Evolutionary conservation across 1,140 invertebrate genomes (phyloP).

Genomic region (Plectrocnemia conspersa): DNA sequence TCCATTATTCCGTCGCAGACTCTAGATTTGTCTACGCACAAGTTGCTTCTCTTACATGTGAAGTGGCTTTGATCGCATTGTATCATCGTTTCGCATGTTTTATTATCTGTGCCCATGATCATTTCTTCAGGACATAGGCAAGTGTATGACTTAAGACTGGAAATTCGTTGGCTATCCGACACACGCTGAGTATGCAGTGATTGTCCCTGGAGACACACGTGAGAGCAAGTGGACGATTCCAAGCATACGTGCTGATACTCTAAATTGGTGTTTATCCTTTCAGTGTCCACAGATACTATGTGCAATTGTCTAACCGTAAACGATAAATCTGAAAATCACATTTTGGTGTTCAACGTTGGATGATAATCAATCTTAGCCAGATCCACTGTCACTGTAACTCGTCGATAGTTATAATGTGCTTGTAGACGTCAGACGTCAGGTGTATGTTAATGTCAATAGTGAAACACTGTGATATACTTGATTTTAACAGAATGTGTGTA

Average conservation of each 20-base stretch:
- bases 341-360: too few relatives aligned
- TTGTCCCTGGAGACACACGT: slow-evolving; percentile 6
- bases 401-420: too few relatives aligned
- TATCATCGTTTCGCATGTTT: slow-evolving; percentile 49
- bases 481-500: too few relatives aligned
- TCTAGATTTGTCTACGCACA: slow-evolving; percentile 58
- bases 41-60: slow-evolving; percentile 55
- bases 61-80: slow-evolving; percentile 51
- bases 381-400: too few relatives aligned
- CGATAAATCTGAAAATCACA: slow-evolving; percentile 6
- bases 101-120: slow-evolving; percentile 46
- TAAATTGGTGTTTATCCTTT: background rate
- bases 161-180: background rate
- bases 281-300: background rate
- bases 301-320: background rate
- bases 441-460: too few relatives aligned
- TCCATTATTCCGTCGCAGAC: slow-evolving; percentile 67
- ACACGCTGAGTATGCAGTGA: slow-evolving; percentile 16
- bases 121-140: slow-evolving; percentile 62
- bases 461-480: too few relatives aligned
- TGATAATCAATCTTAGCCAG: too few relatives aligned
- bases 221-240: slow-evolving; percentile 8
- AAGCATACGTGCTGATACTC: slow-evolving; percentile 1
- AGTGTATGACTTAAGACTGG: slow-evolving; percentile 35
- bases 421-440: too few relatives aligned